Base-by-base conservation (phyloP, 1,140 invertebrate genomes). In the Drosophila pectinifera region DNA sequence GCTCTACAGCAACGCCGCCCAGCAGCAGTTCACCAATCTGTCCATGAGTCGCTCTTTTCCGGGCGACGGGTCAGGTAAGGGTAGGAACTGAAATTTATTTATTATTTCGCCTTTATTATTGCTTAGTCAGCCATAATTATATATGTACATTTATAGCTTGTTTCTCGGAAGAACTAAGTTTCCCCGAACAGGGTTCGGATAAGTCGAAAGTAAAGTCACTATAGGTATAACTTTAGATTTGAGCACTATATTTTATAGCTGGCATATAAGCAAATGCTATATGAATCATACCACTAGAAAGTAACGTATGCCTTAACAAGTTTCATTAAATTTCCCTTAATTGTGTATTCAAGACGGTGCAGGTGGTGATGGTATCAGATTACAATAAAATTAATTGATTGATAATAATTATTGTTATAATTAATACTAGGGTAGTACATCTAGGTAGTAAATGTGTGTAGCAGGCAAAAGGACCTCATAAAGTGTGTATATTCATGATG, bases 21-120 rank as follows among this genome's bases (percentile, higher is more conserved):
- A 90, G 54, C 91, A 91, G 73, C 91, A 92, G 53, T 91, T 90
- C 31, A 91, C 83, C 59, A 91, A 91, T 74, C 83, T 92, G 53
- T 91, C 84, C 41, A 91, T 92, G 81, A 92, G 81, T 61, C 80
- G 89, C 3, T 91, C 80, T 18, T 92, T 90, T 68, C 78, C 84
- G 14, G 85, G 80, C 34, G 91, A 92, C 34, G 91, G 75, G 16
- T n/a, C 89, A 91, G 88, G 91, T 92, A 92, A 92, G 78, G 55
- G 65, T 79, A 90, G 24, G 74, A 59, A 64, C 46, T 41, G 61
- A 36, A 43, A 45, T 57, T 53, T 4, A 26, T 43, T 46, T 59
- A 13, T 54, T 54, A 36, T 45, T 45, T 38, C 34, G 8, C 1
- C 11, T 38, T 31, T 45, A 24, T 39, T 39, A 13, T 13, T 14